These are phyloP conservation scores for Smittia sp. DNA, from an alignment of 2,888 invertebrate genomes.

Conservation along the genomic window DNA sequence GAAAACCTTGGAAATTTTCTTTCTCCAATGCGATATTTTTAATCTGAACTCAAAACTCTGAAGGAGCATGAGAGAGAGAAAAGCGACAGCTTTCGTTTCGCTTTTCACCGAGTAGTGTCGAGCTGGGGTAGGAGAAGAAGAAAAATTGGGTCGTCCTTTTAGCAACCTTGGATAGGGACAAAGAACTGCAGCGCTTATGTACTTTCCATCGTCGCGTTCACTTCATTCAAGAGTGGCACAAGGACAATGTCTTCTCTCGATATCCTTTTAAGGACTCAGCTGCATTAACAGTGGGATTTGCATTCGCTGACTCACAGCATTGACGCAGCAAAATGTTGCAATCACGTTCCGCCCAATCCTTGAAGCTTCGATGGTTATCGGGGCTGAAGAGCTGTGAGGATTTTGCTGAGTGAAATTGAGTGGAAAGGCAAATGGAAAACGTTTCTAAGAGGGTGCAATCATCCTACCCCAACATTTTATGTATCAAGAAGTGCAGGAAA, in stretches of 20 bases:
- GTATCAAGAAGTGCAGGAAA: neutral
- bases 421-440: neutral
- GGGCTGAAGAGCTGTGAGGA: too few relatives aligned
- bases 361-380: neutral
- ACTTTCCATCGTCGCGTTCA: neutral
- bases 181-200: conserved; percentile 25
- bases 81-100: neutral
- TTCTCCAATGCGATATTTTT: neutral
- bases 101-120: neutral
- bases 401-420: neutral
- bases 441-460: neutral
- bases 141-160: conserved; percentile 39
- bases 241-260: conserved; percentile 32
- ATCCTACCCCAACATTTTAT: conserved; percentile 12
- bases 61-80: neutral
- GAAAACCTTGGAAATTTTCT: conserved; percentile 14
- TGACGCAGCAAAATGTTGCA: conserved; percentile 27
- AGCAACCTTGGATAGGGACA: conserved; percentile 38
- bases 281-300: neutral
- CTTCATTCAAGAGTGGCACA: conserved; percentile 31
- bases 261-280: conserved; percentile 30
- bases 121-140: neutral
- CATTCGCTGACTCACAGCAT: conserved; percentile 27
- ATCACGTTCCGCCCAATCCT: conserved; percentile 30
- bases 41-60: neutral